A percentile compares a stretch with the other conserved stretches of the same genome.
These are phyloP conservation scores for Torymus auratus DNA, from an alignment of 2,888 invertebrate genomes.

Conservation along the genomic window DNA sequence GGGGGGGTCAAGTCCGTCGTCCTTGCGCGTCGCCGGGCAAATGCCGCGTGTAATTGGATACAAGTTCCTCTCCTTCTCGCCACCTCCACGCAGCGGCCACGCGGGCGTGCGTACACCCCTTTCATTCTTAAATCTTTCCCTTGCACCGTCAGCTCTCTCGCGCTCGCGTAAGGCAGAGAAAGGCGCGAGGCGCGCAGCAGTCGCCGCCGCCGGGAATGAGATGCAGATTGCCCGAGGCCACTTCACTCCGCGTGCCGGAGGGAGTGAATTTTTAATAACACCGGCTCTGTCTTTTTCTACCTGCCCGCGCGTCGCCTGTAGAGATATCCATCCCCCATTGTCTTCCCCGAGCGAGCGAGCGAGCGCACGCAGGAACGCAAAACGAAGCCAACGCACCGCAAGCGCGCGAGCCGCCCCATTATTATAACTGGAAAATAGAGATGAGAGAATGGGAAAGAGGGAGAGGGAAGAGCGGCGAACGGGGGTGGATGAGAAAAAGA, in stretches of 20 bases:
- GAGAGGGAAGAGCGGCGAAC: too few relatives aligned
- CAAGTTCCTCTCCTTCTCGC: conserved; percentile 34
- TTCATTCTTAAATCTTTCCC: conserved; percentile 30
- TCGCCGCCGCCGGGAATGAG: conserved; percentile 74
- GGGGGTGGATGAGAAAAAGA: not conserved
- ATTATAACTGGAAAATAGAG: conserved; percentile 31
- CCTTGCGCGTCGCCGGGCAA: conserved; percentile 52
- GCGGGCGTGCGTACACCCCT: not conserved
- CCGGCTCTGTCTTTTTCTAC: conserved; percentile 60
- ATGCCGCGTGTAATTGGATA: conserved; percentile 69
- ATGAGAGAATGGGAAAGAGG: not conserved
- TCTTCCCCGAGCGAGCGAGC: conserved; percentile 61
- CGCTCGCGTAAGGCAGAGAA: conserved; percentile 9
- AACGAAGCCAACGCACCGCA: conserved; percentile 51
- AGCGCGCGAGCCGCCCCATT: not conserved
- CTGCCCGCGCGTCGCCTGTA: conserved; percentile 61
- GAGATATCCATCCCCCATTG: conserved; percentile 64
- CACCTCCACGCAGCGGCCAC: not conserved
- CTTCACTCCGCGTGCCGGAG: conserved; percentile 67
- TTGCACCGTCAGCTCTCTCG: conserved; percentile 8
- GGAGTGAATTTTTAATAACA: too few relatives aligned
- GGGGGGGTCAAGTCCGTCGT: not conserved
- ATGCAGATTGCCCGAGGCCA: conserved; percentile 69
- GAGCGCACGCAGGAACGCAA: conserved; percentile 7
- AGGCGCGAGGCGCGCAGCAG: conserved; percentile 53